Percentiles rank a stretch among this genome's conserved stretches.
Conservation (phyloP, 2,113 vertebrate species). For the Empidonax traillii region DNA sequence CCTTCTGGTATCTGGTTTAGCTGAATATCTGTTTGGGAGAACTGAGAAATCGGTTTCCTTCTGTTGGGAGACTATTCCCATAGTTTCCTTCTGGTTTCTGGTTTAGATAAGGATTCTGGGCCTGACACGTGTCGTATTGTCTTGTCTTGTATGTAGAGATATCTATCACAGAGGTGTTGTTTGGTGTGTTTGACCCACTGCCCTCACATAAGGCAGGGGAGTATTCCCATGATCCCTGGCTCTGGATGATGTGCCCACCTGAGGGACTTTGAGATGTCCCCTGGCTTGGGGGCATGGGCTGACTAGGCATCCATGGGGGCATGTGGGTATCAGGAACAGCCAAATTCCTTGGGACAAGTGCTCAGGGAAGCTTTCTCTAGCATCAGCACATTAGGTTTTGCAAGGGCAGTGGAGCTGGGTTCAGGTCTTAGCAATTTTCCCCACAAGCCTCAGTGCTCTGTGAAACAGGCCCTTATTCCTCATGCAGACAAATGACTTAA, state of each 20-base stretch:
- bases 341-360: neutral
- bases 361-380: neutral
- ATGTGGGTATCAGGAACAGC: neutral
- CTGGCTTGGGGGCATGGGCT: neutral
- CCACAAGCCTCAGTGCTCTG: neutral
- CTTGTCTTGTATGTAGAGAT: too few relatives aligned
- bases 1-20: too few relatives aligned
- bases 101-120: too few relatives aligned
- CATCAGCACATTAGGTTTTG: neutral
- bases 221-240: accelerated
- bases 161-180: neutral
- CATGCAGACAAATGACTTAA: neutral
- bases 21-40: too few relatives aligned
- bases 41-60: too few relatives aligned
- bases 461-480: neutral
- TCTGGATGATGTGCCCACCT: neutral
- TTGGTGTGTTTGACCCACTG: neutral
- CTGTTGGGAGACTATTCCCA: too few relatives aligned
- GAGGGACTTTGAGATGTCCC: neutral
- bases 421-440: neutral
- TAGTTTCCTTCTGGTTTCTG: too few relatives aligned
- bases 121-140: too few relatives aligned
- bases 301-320: neutral
- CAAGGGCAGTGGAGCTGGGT: neutral
- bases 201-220: neutral